Percentiles rank a stretch among this genome's conserved stretches.
phyloP scores from a whole-genome alignment of 2,797 vertebrate genomes.

The Garrulus glandarius region DNA sequence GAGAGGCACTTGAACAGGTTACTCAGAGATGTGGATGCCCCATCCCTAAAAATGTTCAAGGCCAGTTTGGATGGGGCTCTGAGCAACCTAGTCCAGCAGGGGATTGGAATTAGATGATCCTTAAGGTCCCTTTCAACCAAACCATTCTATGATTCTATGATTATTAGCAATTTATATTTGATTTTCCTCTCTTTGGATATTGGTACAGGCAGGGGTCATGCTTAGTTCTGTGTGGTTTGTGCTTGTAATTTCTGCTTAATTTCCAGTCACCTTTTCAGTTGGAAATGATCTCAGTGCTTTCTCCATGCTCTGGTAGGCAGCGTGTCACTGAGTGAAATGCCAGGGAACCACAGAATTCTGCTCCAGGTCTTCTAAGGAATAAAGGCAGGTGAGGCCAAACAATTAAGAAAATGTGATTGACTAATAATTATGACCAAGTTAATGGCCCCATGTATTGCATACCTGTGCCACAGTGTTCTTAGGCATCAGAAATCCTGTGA shows the following conservation, averaged over 20 bases:
- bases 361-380: not conserved
- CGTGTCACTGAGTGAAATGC: accelerated
- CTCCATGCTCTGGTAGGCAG: not conserved
- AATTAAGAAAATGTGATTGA: not conserved
- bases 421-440: not conserved
- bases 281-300: not conserved
- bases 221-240: not conserved
- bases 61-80: not conserved
- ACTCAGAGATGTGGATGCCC: not conserved
- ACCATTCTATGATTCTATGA: not conserved
- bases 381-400: not conserved
- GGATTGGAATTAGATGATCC: not conserved
- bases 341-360: not conserved
- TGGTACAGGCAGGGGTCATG: not conserved
- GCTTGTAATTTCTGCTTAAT: not conserved
- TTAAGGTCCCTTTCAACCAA: not conserved
- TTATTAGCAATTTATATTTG: not conserved
- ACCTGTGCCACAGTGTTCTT: not conserved
- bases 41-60: not conserved
- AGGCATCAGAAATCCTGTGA: not conserved
- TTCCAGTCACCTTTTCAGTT: not conserved
- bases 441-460: not conserved
- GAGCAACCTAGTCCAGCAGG: not conserved
- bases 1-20: not conserved
- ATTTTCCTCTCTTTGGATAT: not conserved